Conservation (phyloP, 2,797 vertebrate genomes). For the Spinibarbus caldwelli region DNA sequence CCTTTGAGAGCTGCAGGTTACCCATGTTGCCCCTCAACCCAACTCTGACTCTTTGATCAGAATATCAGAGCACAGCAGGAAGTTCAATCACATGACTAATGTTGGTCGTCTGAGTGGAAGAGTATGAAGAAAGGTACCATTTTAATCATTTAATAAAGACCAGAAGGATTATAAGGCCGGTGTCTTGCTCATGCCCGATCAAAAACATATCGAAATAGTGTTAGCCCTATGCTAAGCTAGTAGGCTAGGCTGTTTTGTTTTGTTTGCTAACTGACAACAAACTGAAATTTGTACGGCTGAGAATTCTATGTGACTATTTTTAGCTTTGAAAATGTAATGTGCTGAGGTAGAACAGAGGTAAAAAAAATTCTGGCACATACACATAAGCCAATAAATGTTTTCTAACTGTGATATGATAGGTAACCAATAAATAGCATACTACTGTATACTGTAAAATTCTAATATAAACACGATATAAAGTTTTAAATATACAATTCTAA, state of each 20-base stretch:
- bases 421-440: not conserved
- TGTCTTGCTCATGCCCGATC: not conserved
- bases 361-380: not conserved
- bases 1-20: not conserved
- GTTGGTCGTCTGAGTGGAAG: not conserved
- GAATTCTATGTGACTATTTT: not conserved
- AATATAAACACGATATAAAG: no score
- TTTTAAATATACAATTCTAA: no score
- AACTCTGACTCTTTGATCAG: not conserved
- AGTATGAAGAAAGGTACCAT: not conserved
- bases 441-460: no score
- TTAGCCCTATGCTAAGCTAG: not conserved
- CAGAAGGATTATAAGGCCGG: not conserved
- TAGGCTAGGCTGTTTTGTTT: not conserved
- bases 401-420: not conserved
- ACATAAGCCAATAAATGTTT: not conserved
- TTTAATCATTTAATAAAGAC: conserved; percentile 6
- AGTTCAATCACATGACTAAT: conserved; percentile 30
- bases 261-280: not conserved
- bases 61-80: not conserved
- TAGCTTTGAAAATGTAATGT: not conserved
- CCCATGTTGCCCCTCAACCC: not conserved
- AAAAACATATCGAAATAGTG: not conserved
- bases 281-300: no score
- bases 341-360: no score